Conservation (phyloP, 2,888 invertebrate species). For the Ormyrus thymus region DNA sequence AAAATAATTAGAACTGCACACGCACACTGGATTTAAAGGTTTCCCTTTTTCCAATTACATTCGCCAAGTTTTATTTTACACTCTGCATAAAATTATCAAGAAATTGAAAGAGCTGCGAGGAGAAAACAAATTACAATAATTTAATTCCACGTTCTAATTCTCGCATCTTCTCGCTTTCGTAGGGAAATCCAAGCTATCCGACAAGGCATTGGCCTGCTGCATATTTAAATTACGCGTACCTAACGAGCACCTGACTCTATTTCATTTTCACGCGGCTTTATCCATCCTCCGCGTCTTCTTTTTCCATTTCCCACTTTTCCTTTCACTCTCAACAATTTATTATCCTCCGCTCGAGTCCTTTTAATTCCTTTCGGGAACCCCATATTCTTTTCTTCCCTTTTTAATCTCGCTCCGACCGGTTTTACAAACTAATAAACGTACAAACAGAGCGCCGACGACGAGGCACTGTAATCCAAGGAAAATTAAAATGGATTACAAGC, state of each 20-base stretch:
- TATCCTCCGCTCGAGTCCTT: background rate
- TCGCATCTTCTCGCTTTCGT: conserved; percentile 9
- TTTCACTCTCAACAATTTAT: background rate
- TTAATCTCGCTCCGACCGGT: no score
- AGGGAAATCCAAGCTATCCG: conserved; percentile 18
- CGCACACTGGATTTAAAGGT: no score
- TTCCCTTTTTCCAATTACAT: no score
- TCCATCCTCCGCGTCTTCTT: background rate
- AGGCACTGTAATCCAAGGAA: background rate
- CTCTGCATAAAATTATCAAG: no score
- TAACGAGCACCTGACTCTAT: conserved; percentile 13
- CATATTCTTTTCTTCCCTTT: no score
- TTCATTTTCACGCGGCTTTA: conserved; percentile 1
- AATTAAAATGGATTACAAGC: conserved; percentile 3
- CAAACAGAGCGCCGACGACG: no score
- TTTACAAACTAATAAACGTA: no score
- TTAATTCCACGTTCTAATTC: conserved; percentile 2
- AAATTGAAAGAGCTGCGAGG: background rate
- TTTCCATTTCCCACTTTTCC: background rate
- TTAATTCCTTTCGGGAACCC: background rate
- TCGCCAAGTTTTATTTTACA: no score
- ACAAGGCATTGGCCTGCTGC: conserved; percentile 9
- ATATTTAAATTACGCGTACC: conserved; percentile 24
- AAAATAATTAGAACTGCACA: no score
- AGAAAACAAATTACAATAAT: background rate